phyloP scores from a whole-genome alignment of 2,797 vertebrate species.

The Chloroceryle amazona region DNA sequence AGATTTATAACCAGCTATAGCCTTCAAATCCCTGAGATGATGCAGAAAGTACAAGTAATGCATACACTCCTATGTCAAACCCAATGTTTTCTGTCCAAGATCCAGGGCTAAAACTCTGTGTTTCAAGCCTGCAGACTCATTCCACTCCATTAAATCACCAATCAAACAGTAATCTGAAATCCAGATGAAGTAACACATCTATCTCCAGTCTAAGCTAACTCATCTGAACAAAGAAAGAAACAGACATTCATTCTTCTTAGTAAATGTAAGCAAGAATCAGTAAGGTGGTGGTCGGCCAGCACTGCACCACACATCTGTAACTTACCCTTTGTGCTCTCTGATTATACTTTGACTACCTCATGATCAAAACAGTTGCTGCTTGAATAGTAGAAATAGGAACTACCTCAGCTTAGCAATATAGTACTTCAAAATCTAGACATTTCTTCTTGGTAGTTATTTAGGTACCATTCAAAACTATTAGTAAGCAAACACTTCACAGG shows the following conservation, averaged over 20 bases:
- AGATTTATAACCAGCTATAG: not conserved
- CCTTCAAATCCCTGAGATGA: not conserved
- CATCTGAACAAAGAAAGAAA: not conserved
- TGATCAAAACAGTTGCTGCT: not conserved
- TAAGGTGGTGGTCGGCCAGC: not conserved
- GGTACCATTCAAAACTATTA: not conserved
- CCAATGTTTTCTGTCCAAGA: not conserved
- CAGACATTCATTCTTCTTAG: not conserved
- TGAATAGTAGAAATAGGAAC: not conserved
- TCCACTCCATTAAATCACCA: not conserved
- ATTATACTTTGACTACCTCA: not conserved
- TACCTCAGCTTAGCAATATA: not conserved
- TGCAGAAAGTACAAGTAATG: not conserved
- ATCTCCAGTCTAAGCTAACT: not conserved
- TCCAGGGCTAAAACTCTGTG: rapidly evolving
- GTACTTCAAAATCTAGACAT: not conserved
- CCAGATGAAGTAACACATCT: not conserved
- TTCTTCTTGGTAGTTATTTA: not conserved
- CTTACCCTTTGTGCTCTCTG: not conserved
- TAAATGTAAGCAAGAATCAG: not conserved
- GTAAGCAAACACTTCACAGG: not conserved
- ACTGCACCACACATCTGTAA: not conserved
- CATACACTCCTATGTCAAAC: not conserved
- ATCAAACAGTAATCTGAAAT: not conserved
- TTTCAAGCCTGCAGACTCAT: not conserved